These are phyloP conservation scores for Cheilosia vulpina DNA, from an alignment of 2,888 invertebrate species.

Conservation along the genomic window DNA sequence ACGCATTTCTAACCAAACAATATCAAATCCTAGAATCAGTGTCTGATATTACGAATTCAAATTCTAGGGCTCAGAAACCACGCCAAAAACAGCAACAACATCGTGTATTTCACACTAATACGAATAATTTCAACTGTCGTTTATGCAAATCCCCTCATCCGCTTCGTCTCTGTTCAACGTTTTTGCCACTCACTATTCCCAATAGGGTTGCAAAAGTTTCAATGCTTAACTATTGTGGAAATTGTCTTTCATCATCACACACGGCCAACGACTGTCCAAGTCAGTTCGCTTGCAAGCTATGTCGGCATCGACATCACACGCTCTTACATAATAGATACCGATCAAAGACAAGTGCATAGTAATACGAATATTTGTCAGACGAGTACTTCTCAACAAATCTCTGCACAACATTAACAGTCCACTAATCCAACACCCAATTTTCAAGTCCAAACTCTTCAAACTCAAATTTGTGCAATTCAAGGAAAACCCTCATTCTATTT, in stretches of 20 bases:
- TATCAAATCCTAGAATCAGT: slow-evolving; percentile 1
- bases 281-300: neutral
- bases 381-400: neutral
- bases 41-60: neutral
- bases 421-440: neutral
- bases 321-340: neutral
- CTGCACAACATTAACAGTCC: neutral
- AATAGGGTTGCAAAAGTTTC: neutral
- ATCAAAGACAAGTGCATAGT: neutral
- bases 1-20: neutral
- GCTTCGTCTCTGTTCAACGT: too few species aligned
- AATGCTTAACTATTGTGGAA: neutral
- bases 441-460: too few species aligned
- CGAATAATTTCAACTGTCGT: neutral
- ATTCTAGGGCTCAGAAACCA: neutral
- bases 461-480: neutral
- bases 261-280: neutral
- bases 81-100: neutral
- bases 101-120: neutral
- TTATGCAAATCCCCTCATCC: slow-evolving; percentile 2
- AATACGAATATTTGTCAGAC: neutral
- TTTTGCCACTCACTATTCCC: neutral
- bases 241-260: neutral
- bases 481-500: neutral
- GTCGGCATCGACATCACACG: neutral